Evolutionary conservation across 2,888 invertebrate species (phyloP).

Genomic region (Hofmannophila pseudospretella): DNA sequence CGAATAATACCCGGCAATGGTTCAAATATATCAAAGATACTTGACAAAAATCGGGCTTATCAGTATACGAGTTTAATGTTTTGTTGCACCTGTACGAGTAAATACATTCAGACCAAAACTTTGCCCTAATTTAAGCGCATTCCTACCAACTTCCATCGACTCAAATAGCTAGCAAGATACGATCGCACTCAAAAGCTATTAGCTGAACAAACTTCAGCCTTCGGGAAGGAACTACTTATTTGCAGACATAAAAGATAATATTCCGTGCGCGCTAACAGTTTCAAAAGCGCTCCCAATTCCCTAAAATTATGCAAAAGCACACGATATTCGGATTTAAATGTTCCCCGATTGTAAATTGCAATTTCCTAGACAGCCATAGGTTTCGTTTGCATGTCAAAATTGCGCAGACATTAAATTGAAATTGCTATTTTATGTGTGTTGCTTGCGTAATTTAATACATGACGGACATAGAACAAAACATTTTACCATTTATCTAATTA

Average conservation of each 20-base stretch:
- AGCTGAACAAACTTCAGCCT: slow-evolving; percentile 18
- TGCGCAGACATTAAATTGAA: background rate
- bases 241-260: slow-evolving; percentile 45
- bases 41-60: no score
- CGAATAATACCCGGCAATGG: no score
- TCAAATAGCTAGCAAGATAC: background rate
- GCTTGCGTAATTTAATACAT: no score
- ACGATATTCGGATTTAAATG: background rate
- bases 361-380: background rate
- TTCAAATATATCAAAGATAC: no score
- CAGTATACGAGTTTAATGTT: no score
- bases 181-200: slow-evolving; percentile 24
- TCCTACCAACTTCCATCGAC: background rate
- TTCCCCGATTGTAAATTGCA: slow-evolving; percentile 1
- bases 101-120: background rate
- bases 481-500: no score
- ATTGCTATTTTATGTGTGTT: no score
- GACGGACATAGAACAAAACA: no score
- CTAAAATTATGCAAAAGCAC: slow-evolving; percentile 14
- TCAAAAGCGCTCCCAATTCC: slow-evolving; percentile 16
- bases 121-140: background rate
- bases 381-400: slow-evolving; percentile 8
- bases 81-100: no score
- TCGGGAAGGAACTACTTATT: slow-evolving; percentile 51
- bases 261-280: slow-evolving; percentile 51